Evolutionary conservation across 2,113 vertebrate genomes (phyloP).

Genomic region (Corythornis cristatus): DNA sequence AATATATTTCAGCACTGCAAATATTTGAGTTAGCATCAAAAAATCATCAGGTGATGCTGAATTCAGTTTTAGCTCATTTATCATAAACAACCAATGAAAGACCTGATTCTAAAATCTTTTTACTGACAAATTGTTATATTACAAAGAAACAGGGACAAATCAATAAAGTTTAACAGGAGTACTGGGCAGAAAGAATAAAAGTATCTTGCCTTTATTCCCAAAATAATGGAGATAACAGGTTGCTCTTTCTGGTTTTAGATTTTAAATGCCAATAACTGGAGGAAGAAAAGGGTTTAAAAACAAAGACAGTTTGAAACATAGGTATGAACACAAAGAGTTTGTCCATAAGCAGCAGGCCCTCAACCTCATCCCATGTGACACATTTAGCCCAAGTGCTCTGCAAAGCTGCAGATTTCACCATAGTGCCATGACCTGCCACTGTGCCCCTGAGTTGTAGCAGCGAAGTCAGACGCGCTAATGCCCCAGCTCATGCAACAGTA

Average conservation of each 20-base stretch:
- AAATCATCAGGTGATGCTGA: neutral
- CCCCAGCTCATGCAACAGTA: neutral
- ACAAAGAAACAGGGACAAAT: neutral
- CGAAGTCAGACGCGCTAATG: neutral
- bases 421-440: neutral
- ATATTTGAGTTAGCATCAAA: neutral
- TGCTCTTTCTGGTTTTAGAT: neutral
- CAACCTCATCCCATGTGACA: neutral
- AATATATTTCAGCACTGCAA: neutral
- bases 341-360: neutral
- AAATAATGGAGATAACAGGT: neutral
- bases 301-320: neutral
- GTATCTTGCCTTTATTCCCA: neutral
- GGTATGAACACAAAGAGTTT: neutral
- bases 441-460: neutral
- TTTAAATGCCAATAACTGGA: neutral
- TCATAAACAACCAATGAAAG: neutral
- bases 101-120: neutral
- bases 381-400: neutral
- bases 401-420: neutral
- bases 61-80: neutral
- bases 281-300: neutral
- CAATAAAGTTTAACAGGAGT: neutral
- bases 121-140: neutral
- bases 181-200: neutral